Conservation (phyloP, 1,140 invertebrate genomes). For the Acromyrmex echinatior region DNA sequence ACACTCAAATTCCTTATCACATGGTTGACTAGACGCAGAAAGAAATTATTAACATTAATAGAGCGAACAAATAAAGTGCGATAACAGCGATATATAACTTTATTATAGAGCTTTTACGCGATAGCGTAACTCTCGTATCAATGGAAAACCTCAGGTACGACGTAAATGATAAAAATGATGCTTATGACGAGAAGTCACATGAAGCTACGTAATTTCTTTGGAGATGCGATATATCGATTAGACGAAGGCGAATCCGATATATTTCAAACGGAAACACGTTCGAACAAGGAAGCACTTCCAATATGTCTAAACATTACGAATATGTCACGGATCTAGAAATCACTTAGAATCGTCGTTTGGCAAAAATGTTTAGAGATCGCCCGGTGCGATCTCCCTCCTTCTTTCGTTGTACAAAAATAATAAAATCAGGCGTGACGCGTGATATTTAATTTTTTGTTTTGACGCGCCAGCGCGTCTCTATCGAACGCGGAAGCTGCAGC, state of each 20-base stretch:
- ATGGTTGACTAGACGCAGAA: constrained; percentile 40
- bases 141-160: constrained; percentile 59
- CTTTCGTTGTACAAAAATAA: constrained; percentile 73
- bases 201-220: neutral
- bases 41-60: constrained; percentile 43
- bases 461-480: constrained; percentile 47
- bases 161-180: constrained; percentile 51
- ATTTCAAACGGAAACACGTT: constrained; percentile 47
- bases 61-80: constrained; percentile 20
- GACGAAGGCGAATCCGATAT: neutral
- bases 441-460: constrained; percentile 18
- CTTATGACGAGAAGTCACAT: constrained; percentile 25
- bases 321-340: constrained; percentile 15
- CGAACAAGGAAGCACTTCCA: constrained; percentile 40
- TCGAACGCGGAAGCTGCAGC: neutral
- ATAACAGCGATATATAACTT: constrained; percentile 58
- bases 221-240: neutral
- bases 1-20: constrained; percentile 33
- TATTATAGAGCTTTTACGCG: constrained; percentile 6
- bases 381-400: neutral
- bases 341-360: constrained; percentile 58
- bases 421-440: constrained; percentile 52
- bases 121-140: constrained; percentile 37
- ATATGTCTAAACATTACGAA: constrained; percentile 44
- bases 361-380: constrained; percentile 46